These are phyloP conservation scores for Gallinago solitaria DNA, from an alignment of 2,797 vertebrate species.

Conservation along the genomic window DNA sequence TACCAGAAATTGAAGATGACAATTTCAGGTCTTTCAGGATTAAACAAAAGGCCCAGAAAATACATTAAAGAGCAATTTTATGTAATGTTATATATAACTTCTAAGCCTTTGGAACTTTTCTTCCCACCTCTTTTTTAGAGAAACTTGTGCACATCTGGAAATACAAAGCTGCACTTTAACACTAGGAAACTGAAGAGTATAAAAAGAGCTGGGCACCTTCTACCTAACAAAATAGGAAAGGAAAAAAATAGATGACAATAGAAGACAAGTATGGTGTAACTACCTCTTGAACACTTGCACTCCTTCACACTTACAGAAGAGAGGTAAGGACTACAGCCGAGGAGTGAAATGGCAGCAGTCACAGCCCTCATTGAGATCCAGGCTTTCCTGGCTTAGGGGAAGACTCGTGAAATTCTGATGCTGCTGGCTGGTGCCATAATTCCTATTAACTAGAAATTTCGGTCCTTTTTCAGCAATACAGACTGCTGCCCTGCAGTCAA, in stretches of 20 bases:
- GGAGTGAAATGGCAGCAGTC: not conserved
- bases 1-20: not conserved
- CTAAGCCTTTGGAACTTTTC: not conserved
- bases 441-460: not conserved
- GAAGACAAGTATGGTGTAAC: not conserved
- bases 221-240: not conserved
- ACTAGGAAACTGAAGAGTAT: not conserved
- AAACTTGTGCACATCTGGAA: conserved; percentile 9
- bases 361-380: not conserved
- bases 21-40: conserved; percentile 24
- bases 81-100: not conserved
- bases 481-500: not conserved
- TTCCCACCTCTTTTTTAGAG: not conserved
- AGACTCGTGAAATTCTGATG: not conserved
- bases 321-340: not conserved
- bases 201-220: not conserved
- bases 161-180: not conserved
- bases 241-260: not conserved
- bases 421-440: not conserved
- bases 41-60: conserved; percentile 19
- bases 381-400: not conserved
- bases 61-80: not conserved
- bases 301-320: not conserved
- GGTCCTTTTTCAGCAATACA: not conserved
- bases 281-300: not conserved